Evolutionary conservation across 2,888 invertebrate species (phyloP).

Genomic region (Peribatodes rhomboidaria): DNA sequence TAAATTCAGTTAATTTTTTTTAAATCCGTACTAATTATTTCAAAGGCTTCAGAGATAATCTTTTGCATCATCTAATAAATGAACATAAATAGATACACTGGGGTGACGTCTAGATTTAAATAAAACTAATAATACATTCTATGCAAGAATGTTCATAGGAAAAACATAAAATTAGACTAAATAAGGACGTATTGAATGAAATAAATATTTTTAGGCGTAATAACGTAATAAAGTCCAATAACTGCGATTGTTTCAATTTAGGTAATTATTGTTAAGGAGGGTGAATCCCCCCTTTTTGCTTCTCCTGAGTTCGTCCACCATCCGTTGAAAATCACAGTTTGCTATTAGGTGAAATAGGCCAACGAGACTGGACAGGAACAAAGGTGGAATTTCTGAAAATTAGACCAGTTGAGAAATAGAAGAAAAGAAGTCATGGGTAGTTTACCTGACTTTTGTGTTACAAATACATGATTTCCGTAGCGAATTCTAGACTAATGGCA

Average conservation of each 20-base stretch:
- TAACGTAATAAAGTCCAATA: too few relatives aligned
- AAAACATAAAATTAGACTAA: too few relatives aligned
- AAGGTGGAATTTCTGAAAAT: slow-evolving; percentile 37
- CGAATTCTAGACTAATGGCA: slow-evolving; percentile 28
- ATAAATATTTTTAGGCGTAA: background rate
- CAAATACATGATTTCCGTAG: slow-evolving; percentile 31
- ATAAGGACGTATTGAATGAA: too few relatives aligned
- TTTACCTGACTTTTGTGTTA: slow-evolving; percentile 31
- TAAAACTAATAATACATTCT: too few relatives aligned
- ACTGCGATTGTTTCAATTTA: background rate
- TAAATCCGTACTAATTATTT: too few relatives aligned
- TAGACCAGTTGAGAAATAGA: slow-evolving; percentile 36
- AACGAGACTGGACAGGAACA: slow-evolving; percentile 38
- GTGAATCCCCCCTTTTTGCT: too few relatives aligned
- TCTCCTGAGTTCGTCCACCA: slow-evolving; percentile 19
- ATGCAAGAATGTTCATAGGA: too few relatives aligned
- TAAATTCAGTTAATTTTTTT: too few relatives aligned
- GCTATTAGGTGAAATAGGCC: slow-evolving; percentile 44
- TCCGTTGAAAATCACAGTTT: slow-evolving; percentile 24
- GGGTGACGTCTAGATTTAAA: too few relatives aligned
- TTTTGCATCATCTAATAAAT: too few relatives aligned
- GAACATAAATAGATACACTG: too few relatives aligned
- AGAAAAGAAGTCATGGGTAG: slow-evolving; percentile 26
- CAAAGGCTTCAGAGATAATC: too few relatives aligned
- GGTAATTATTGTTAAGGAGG: background rate